These are phyloP conservation scores for Cyphomyrus plagiostoma DNA, from an alignment of 2,113 vertebrate species.

Conservation along the genomic window DNA sequence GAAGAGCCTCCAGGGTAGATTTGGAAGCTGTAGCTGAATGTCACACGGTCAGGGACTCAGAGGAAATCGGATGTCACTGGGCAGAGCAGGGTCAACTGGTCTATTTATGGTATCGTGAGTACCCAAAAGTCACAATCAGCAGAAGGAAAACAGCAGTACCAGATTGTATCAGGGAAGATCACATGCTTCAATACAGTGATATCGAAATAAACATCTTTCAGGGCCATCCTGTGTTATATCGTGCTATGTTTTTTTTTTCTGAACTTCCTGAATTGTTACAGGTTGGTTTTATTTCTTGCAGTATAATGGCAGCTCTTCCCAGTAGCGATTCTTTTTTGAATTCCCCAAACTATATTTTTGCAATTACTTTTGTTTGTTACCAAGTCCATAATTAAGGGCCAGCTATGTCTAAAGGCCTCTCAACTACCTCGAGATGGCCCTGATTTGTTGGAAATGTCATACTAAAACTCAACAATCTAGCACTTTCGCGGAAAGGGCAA, in stretches of 20 bases:
- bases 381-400: constrained; percentile 12
- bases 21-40: not conserved
- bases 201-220: not conserved
- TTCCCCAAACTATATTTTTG: not conserved
- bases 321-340: not conserved
- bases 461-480: constrained; percentile 17
- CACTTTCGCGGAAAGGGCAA: constrained; percentile 15
- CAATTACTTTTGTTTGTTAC: constrained; percentile 11
- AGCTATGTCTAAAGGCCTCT: constrained; percentile 10
- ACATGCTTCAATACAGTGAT: not conserved
- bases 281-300: not conserved
- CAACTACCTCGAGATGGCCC: not conserved
- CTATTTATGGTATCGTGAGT: not conserved
- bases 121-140: not conserved
- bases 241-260: not conserved
- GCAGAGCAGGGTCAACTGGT: not conserved
- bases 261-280: not conserved
- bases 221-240: not conserved
- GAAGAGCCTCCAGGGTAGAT: not conserved
- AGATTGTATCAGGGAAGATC: not conserved
- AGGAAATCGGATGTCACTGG: not conserved
- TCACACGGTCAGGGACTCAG: not conserved
- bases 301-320: not conserved
- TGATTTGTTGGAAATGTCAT: constrained; percentile 6
- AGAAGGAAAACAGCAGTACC: not conserved